Base-by-base conservation (phyloP, 2,113 vertebrate species). In the Anarhynchus alexandrinus region DNA sequence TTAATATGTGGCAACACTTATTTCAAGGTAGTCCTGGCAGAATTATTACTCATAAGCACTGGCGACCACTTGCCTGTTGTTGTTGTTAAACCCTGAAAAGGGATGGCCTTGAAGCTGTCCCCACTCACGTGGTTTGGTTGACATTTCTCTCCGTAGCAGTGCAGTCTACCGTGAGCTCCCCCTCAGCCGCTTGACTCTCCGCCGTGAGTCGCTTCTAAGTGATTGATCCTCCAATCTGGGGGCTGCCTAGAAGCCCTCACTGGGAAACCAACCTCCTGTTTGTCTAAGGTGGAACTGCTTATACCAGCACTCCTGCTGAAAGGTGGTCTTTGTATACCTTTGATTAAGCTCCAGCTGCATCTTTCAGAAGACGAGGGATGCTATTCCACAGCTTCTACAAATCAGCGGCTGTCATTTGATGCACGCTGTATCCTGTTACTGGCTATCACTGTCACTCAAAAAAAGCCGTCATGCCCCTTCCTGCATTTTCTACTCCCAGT, bases 101-200 rank as follows among this genome's bases (percentile, higher is more conserved):
- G 4, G 1, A 57, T 1, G 9, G 58, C 34, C 69, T 47, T 19
- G 22, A 54, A n/a, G 42, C 8, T 34, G 70, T 19, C 47, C 17
- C 29, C 12, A 11, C 4, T 29, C 2, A 1, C 0, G 0, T 8
- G 10, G 23, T 64, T 52, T 32, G 34, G 65, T 1, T 70, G 40
- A 65, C 0, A 1, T 40, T 79, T 55, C 40, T 43, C 52, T 57
- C 52, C 10, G 36, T 3, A 71, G 47, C n/a, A 65, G 38, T 4
- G 11, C 11, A 42, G 26, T 14, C 40, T 34, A 34, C 2, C 1
- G 1, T 5, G 42, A 57, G 55, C 17, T 55, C 11, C 12, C 16
- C 14, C 42, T 62, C 34, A 43, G 32, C 42, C 2, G 2, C 12
- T 10, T 42, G 40, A 25, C n/a, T 47, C 42, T 43, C 36, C 65